Evolutionary conservation across 2,888 invertebrate species (phyloP).

Genomic region (Xanthia togata): DNA sequence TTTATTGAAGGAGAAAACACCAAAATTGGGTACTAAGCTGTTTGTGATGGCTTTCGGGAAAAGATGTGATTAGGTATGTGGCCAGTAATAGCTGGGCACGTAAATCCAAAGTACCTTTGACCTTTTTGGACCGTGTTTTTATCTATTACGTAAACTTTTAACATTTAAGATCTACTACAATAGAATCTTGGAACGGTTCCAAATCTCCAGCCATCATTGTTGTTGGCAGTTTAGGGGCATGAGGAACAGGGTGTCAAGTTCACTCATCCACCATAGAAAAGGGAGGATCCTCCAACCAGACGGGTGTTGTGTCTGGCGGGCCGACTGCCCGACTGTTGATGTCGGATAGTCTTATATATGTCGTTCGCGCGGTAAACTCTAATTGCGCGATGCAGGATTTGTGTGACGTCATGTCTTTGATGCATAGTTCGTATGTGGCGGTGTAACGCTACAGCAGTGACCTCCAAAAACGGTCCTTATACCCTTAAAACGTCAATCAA

Average conservation of each 20-base stretch:
- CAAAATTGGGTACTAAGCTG: background rate
- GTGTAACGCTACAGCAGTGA: too few relatives aligned
- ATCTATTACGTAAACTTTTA: background rate
- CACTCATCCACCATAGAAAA: too few relatives aligned
- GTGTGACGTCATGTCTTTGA: too few relatives aligned
- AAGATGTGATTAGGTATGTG: background rate
- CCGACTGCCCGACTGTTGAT: too few relatives aligned
- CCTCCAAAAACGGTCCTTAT: background rate
- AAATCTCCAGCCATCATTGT: background rate
- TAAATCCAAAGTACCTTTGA: background rate
- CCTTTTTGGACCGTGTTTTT: background rate
- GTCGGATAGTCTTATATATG: too few relatives aligned
- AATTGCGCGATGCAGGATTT: too few relatives aligned
- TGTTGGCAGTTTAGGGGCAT: too few relatives aligned
- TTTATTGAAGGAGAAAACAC: background rate
- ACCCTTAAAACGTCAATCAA: background rate
- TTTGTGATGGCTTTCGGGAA: background rate
- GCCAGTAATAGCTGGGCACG: background rate
- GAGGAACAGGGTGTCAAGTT: too few relatives aligned
- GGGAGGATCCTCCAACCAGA: too few relatives aligned
- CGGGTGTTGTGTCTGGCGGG: too few relatives aligned
- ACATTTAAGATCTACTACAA: background rate
- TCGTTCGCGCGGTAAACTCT: too few relatives aligned
- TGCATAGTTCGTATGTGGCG: too few relatives aligned
- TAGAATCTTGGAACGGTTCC: slow-evolving; percentile 10